phyloP scores from a whole-genome alignment of 2,113 vertebrate genomes.

The Damaliscus lunatus region DNA sequence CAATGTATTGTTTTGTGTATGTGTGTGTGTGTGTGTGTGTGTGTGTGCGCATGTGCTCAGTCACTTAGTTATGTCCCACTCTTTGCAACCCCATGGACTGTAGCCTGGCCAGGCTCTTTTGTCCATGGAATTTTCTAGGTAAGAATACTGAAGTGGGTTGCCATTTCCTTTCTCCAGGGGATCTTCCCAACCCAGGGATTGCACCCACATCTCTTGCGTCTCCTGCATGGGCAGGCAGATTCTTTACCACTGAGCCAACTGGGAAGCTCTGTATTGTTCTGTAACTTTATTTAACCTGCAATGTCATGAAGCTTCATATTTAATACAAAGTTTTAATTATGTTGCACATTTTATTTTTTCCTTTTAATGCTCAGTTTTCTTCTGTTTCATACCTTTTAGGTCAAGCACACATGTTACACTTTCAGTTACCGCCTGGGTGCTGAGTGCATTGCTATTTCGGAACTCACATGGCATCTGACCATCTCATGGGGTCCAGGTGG shows the following conservation, averaged over 20 bases:
- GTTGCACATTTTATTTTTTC: not conserved
- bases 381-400: not conserved
- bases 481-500: not conserved
- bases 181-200: not conserved
- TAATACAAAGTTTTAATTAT: not conserved
- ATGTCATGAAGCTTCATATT: not conserved
- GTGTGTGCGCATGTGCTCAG: rapidly evolving
- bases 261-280: not conserved
- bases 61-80: not conserved
- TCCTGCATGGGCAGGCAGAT: not conserved
- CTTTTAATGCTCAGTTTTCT: not conserved
- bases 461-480: not conserved
- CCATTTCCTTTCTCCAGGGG: not conserved
- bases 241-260: not conserved
- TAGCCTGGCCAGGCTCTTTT: not conserved
- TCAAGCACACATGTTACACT: not conserved
- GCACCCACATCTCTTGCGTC: not conserved
- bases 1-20: not conserved
- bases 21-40: not conserved
- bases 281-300: slow-evolving; percentile 19
- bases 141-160: not conserved
- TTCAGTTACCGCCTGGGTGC: not conserved
- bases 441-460: not conserved
- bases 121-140: not conserved
- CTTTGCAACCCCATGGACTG: not conserved